A percentile compares a stretch with the other conserved stretches of the same genome.
Conservation (phyloP, 2,797 vertebrate genomes). For the Myiotriccus ornatus region DNA sequence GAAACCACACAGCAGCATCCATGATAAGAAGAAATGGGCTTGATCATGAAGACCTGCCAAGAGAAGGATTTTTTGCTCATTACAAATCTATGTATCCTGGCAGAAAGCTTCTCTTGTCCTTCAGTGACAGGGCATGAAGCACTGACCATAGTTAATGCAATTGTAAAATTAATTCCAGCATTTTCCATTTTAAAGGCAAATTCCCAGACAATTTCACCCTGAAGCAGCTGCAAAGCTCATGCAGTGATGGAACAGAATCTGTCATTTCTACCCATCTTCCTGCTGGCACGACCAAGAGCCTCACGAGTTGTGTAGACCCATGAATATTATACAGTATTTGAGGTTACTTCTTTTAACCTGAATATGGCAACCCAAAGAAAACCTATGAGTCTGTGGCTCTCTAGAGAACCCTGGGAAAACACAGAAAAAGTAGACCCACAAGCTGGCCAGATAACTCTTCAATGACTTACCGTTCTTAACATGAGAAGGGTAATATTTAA, state of each 20-base stretch:
- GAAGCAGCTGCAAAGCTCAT: background rate
- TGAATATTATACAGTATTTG: background rate
- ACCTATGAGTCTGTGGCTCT: background rate
- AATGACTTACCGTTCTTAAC: background rate
- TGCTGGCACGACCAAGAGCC: background rate
- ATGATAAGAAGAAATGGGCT: background rate
- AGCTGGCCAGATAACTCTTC: background rate
- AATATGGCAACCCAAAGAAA: background rate
- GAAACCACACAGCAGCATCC: background rate
- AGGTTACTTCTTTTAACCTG: background rate
- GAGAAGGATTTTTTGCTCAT: background rate
- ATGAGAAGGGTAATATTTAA: background rate
- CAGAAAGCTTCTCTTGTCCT: slow-evolving; percentile 6
- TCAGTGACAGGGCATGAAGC: background rate
- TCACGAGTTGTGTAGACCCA: background rate
- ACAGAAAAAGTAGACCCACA: background rate
- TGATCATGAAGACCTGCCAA: background rate
- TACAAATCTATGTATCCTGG: background rate
- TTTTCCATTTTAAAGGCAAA: background rate
- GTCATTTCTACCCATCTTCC: slow-evolving; percentile 2
- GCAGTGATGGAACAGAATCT: background rate
- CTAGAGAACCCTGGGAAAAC: background rate
- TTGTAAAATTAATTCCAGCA: slow-evolving; percentile 27
- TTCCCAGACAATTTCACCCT: background rate
- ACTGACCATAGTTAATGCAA: background rate